Conservation (phyloP, 2,888 invertebrate genomes). For the Phyllotreta cruciferae region DNA sequence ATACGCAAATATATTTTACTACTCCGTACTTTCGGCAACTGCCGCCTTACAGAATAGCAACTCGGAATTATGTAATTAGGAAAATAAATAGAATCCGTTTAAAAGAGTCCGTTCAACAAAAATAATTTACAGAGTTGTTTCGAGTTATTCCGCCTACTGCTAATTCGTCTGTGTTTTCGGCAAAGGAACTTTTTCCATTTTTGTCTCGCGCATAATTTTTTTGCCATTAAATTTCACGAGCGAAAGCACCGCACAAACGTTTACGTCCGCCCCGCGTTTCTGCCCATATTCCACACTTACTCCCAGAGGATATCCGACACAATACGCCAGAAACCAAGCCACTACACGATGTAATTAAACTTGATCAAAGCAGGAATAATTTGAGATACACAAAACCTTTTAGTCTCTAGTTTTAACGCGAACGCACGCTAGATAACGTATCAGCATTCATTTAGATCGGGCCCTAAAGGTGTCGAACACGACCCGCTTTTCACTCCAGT, state of each 20-base stretch:
- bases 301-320: slow-evolving; percentile 22
- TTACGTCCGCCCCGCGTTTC: slow-evolving; percentile 5
- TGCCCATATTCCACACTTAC: slow-evolving; percentile 15
- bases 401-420: slow-evolving; percentile 12
- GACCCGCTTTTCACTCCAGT: background rate
- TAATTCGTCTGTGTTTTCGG: background rate
- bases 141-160: background rate
- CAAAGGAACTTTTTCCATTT: background rate
- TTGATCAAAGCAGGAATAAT: slow-evolving; percentile 19
- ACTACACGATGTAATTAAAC: slow-evolving; percentile 25
- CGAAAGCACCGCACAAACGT: slow-evolving; percentile 7
- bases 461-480: slow-evolving; percentile 3
- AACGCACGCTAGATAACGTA: slow-evolving; percentile 4
- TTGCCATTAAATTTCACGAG: slow-evolving; percentile 7
- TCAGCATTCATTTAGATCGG: slow-evolving; percentile 7
- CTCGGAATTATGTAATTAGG: no score
- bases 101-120: no score
- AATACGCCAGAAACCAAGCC: slow-evolving; percentile 21
- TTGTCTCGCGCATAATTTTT: background rate
- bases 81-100: no score
- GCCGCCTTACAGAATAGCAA: no score
- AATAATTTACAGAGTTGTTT: no score
- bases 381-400: slow-evolving; percentile 22
- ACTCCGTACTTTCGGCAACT: background rate
- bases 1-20: slow-evolving; percentile 29